Percentiles rank a stretch among this genome's conserved stretches.
phyloP scores from a whole-genome alignment of 1,140 invertebrate genomes.

The Zaprionus ghesquierei region DNA sequence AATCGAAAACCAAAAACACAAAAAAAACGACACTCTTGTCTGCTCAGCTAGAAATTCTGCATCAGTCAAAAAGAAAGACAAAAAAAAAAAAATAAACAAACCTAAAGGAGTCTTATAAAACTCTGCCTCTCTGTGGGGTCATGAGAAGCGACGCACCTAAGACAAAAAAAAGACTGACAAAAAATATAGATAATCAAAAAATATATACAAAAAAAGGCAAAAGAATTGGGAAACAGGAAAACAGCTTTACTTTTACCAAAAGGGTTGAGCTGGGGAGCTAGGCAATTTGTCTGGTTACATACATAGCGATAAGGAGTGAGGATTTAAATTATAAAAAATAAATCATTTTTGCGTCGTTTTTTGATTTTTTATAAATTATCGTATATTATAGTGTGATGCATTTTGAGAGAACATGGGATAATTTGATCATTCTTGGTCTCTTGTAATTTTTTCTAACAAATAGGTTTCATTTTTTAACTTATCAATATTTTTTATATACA shows the following conservation, averaged over 20 bases:
- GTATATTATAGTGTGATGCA: too few species aligned
- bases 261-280: not conserved
- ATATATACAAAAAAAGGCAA: constrained; percentile 1
- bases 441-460: too few species aligned
- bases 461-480: too few species aligned
- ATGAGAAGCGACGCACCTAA: constrained; percentile 15
- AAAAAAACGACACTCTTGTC: constrained; percentile 26
- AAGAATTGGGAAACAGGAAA: not conserved
- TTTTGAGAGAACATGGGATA: too few species aligned
- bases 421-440: too few species aligned
- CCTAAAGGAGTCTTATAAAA: constrained; percentile 21
- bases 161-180: constrained; percentile 18
- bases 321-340: not conserved
- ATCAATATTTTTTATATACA: too few species aligned
- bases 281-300: not conserved
- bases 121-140: constrained; percentile 26
- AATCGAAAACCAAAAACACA: constrained; percentile 26
- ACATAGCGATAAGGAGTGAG: not conserved
- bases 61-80: constrained; percentile 7
- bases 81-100: constrained; percentile 9
- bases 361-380: too few species aligned
- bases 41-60: constrained; percentile 20
- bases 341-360: too few species aligned
- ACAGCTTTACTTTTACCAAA: not conserved
- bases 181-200: constrained; percentile 13